A percentile compares a stretch with the other conserved stretches of the same genome.
phyloP scores from a whole-genome alignment of 2,888 invertebrate species.

The Noctua fimbriata region DNA sequence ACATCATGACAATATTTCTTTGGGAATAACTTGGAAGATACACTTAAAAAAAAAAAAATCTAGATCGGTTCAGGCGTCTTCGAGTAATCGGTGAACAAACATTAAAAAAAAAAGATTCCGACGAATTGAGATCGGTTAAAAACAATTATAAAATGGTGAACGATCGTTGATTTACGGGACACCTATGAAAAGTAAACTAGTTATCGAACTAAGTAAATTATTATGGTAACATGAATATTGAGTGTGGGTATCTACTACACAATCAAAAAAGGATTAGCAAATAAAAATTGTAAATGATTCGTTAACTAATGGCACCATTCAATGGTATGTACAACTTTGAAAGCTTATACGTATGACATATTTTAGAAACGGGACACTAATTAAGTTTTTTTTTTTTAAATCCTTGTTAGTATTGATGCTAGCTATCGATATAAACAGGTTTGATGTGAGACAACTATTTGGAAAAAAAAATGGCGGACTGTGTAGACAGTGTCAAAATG shows the following conservation, averaged over 20 bases:
- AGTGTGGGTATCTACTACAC: no score
- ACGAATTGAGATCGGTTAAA: background rate
- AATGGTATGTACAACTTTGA: no score
- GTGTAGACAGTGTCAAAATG: background rate
- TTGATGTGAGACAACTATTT: background rate
- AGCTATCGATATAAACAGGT: background rate
- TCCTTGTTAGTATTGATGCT: background rate
- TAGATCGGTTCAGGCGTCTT: no score
- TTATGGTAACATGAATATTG: background rate
- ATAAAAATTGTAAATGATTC: background rate
- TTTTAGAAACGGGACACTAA: background rate
- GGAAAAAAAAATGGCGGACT: background rate
- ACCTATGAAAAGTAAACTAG: background rate
- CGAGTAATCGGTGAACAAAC: no score
- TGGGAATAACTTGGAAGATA: no score
- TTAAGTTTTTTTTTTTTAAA: background rate
- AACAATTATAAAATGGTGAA: background rate
- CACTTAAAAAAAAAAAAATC: no score
- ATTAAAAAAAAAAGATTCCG: no score
- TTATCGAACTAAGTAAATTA: background rate
- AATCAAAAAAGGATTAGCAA: no score
- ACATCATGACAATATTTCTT: no score
- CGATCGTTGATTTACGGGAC: background rate
- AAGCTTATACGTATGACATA: background rate
- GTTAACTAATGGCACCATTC: background rate